Conservation (phyloP, 2,113 vertebrate genomes). For the Grus americana region DNA sequence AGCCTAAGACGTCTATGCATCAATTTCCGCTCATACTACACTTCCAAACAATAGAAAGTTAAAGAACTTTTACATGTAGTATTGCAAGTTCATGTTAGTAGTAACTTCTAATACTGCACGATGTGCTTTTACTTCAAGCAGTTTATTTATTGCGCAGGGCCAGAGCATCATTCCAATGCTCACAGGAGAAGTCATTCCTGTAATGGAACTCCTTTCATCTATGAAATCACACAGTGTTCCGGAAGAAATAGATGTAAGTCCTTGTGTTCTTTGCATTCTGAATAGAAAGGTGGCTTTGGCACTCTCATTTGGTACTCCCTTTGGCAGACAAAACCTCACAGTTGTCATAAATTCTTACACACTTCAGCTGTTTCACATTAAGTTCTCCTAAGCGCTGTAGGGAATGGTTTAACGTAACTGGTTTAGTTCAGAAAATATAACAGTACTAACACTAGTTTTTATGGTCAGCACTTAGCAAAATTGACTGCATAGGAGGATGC, state of each 20-base stretch:
- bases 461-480: background rate
- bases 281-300: background rate
- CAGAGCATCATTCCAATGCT: conserved; percentile 95
- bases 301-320: background rate
- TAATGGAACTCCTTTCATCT: conserved; percentile 95
- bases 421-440: background rate
- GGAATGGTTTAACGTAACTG: background rate
- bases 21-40: background rate
- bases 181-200: conserved; percentile 91
- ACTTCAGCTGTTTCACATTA: background rate
- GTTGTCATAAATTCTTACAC: background rate
- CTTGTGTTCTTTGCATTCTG: background rate
- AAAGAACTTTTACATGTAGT: background rate
- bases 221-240: conserved; percentile 95
- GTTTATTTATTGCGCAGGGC: conserved; percentile 76
- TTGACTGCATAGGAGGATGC: background rate
- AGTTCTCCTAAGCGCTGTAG: background rate
- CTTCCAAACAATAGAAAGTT: background rate
- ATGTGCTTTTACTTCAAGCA: background rate
- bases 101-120: background rate
- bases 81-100: background rate
- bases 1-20: background rate
- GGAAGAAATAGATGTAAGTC: conserved; percentile 91
- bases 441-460: background rate
- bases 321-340: background rate